Base-by-base conservation (phyloP, 2,888 invertebrate species). In the Drosophila borealis region DNA sequence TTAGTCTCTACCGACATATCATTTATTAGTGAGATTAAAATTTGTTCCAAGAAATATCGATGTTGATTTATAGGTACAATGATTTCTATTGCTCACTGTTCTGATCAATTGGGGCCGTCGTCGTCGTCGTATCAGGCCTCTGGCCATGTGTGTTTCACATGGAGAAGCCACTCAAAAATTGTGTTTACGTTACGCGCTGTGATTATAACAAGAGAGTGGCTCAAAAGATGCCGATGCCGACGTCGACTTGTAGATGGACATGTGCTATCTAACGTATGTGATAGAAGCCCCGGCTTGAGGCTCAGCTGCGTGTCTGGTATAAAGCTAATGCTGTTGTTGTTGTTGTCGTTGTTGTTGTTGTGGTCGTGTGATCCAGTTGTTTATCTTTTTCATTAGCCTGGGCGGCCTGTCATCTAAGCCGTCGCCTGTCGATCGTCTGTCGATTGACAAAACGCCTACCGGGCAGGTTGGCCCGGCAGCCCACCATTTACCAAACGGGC, bases 371-470 rank as follows among this genome's bases (percentile, higher is more conserved):
- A 81, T 83, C 86, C 83, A 83, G 83, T 83, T 83, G 86, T 83
- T 83, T 86, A 83, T 83, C 83, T 83, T 83, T 80, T 83, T 83
- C 83, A 83, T 83, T 83, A 83, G 82, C 80, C 78, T 78, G 73
- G 81, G 80, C 83, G 83, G 86, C 83, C 76, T 80, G 86, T 86
- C 83, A 83, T 83, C 83, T 83, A 74, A 74, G 83, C 86, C 82
- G 80, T 85, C 83, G 82, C 78, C 76, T 80, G 85, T 82, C 82
- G 80, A 82, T 80, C 70, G 82, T 33, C 82, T 74, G 57, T 63
- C 82, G 81, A 71, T 75, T 75, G 75, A 75, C 75, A 75, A 67
- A 74, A 75, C 75, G 75, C 75, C 75, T 75, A 71, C 64, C 75
- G 64, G 69, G 65, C 74, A 70, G 54, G 37, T 45, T 63, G 45